These are phyloP conservation scores for Acrocephalus kingi DNA, from an alignment of 2,113 vertebrate species.

Conservation along the genomic window DNA sequence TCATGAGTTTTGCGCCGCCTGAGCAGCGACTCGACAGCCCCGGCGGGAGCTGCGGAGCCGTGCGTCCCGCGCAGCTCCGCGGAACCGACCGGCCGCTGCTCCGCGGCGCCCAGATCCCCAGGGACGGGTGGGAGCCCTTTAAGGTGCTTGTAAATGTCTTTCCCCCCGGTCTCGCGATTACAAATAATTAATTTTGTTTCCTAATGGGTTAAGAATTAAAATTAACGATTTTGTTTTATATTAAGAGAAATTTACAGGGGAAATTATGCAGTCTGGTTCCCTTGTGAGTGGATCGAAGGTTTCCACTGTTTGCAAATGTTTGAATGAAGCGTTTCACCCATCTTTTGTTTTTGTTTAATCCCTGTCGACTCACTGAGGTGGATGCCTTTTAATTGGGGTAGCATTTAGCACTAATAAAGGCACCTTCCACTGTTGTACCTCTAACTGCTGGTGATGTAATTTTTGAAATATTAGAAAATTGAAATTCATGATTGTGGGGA, in stretches of 20 bases:
- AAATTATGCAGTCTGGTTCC: background rate
- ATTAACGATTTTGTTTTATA: background rate
- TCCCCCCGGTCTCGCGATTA: fast-evolving
- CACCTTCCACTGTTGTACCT: background rate
- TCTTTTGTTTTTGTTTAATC: conserved; percentile 45
- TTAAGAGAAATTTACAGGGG: background rate
- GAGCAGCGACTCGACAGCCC: background rate
- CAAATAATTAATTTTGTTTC: background rate
- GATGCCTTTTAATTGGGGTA: background rate
- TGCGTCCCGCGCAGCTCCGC: background rate
- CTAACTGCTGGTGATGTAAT: background rate
- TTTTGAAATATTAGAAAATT: background rate
- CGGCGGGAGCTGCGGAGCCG: background rate
- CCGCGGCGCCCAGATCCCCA: background rate
- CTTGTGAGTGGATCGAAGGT: background rate
- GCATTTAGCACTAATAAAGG: background rate
- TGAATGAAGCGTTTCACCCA: background rate
- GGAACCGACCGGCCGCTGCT: background rate
- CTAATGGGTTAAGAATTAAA: background rate
- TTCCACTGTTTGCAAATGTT: background rate
- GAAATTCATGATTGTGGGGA: background rate
- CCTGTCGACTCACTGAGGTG: background rate
- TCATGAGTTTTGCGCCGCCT: background rate
- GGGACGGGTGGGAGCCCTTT: background rate
- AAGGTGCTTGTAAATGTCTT: background rate